These are phyloP conservation scores for Typhlichthys subterraneus DNA, from an alignment of 2,797 vertebrate species.

Conservation along the genomic window DNA sequence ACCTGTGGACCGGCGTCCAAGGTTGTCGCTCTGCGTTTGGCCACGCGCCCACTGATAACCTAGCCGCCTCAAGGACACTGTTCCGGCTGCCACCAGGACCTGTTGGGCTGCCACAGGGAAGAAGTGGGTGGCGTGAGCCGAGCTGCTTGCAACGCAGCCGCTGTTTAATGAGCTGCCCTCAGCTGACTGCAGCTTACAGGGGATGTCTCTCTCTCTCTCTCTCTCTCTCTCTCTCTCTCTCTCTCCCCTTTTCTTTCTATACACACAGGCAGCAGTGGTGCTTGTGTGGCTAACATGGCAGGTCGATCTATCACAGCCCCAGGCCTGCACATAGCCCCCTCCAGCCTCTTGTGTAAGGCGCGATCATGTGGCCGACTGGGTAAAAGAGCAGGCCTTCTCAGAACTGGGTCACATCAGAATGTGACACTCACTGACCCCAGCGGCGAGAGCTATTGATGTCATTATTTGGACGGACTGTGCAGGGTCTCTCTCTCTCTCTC, in stretches of 20 bases:
- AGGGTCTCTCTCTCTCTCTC: neutral
- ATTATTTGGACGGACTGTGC: constrained; percentile 40
- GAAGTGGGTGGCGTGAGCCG: constrained; percentile 61
- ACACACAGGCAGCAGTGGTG: neutral
- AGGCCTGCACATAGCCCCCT: constrained; percentile 62
- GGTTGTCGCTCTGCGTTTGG: constrained; percentile 65
- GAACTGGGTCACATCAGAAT: constrained; percentile 69
- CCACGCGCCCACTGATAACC: constrained; percentile 59
- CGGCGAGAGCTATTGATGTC: constrained; percentile 55
- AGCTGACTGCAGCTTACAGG: constrained; percentile 59
- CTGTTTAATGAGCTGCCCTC: constrained; percentile 71
- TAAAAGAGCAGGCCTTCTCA: constrained; percentile 68
- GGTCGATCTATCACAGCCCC: constrained; percentile 74
- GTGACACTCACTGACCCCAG: constrained; percentile 60
- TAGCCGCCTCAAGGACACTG: constrained; percentile 43
- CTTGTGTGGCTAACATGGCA: constrained; percentile 57
- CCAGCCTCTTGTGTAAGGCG: constrained; percentile 75
- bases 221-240: constrained; percentile 21
- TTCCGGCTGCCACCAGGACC: constrained; percentile 58
- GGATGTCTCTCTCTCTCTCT: constrained; percentile 35
- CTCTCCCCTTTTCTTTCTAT: constrained; percentile 25
- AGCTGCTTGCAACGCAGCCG: constrained; percentile 63
- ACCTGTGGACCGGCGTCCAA: constrained; percentile 70
- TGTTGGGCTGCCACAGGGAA: constrained; percentile 67
- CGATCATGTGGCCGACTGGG: constrained; percentile 69